Evolutionary conservation across 1,140 invertebrate genomes (phyloP).

Genomic region (Bombus waltoni): DNA sequence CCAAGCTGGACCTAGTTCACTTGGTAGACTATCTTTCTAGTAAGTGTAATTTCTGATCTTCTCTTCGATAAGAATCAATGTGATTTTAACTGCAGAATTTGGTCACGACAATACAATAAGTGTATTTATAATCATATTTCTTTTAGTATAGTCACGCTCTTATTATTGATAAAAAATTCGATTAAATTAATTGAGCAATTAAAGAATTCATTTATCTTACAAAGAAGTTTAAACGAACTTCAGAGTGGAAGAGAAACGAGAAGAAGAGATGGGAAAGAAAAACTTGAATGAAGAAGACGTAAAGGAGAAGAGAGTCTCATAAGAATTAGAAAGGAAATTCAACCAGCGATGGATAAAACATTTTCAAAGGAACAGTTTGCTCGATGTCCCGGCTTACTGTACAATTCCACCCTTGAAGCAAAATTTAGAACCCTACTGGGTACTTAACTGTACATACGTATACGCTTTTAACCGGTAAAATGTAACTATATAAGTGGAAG

Average conservation of each 20-base stretch:
- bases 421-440: neutral
- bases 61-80: neutral
- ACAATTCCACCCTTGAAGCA: neutral
- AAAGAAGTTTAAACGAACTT: neutral
- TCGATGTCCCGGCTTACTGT: neutral
- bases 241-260: neutral
- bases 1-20: neutral
- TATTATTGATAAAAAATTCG: neutral
- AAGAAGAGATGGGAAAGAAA: neutral
- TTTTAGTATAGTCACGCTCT: neutral
- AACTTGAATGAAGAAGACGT: neutral
- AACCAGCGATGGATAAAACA: neutral
- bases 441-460: neutral
- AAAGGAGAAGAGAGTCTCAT: neutral
- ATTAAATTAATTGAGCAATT: too few relatives aligned
- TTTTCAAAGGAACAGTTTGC: too few relatives aligned
- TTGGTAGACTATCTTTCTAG: neutral
- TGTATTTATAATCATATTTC: neutral
- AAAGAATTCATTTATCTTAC: neutral
- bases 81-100: neutral
- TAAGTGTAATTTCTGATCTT: neutral
- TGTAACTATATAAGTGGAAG: neutral
- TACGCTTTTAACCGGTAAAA: neutral
- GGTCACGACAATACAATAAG: neutral
- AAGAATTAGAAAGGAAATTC: neutral